Base-by-base conservation (phyloP, 2,113 vertebrate species). In the Notothenia coriiceps region DNA sequence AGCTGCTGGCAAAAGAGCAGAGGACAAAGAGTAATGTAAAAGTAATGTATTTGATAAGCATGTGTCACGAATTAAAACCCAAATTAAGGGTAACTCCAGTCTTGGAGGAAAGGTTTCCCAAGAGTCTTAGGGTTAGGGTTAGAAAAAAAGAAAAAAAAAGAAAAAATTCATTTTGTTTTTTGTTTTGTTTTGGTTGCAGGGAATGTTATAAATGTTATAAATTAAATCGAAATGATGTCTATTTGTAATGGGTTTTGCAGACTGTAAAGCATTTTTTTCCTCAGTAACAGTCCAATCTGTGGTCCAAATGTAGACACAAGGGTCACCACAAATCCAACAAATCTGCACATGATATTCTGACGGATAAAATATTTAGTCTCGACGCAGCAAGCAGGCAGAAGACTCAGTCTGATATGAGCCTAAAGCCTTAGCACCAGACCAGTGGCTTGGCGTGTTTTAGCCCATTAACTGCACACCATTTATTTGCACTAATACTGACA, bases 61-160 rank as follows among this genome's bases (percentile, higher is more conserved):
- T 52, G 79, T 72, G 49, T 70, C 79, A 82, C 64, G 74, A 77
- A 82, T 82, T 73, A 65, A 79, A 68, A 44, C n/a, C 59, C 70
- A 79, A 57, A 54, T 59, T 67, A 6, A 33, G 1, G 17, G 49
- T 60, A 54, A 77, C 62, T 65, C 47, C 25, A 65, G 43, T 60
- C 33, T 69, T 50, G 22, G 22, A 64, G 0, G 43, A 63, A 33
- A 59, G 18, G 35, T 40, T 80, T 77, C 67, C 50, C 70, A 63
- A 67, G 46, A 52, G 1, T 50, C 6, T 35, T 29, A 4, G 29
- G 29, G 29, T 35, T 29, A 29, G 29, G 29, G 29, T 29, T 29
- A 29, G 29, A 29, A 29, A 29, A 29, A 29, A 29, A 3, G 3
- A 29, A 29, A 4, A 29, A 29, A 29, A 29, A 29, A 29, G 29